Evolutionary conservation across 37 sponge, comb jelly and placozoan genomes (phyloP).

Genomic region (Cliona cf. orientalis): DNA sequence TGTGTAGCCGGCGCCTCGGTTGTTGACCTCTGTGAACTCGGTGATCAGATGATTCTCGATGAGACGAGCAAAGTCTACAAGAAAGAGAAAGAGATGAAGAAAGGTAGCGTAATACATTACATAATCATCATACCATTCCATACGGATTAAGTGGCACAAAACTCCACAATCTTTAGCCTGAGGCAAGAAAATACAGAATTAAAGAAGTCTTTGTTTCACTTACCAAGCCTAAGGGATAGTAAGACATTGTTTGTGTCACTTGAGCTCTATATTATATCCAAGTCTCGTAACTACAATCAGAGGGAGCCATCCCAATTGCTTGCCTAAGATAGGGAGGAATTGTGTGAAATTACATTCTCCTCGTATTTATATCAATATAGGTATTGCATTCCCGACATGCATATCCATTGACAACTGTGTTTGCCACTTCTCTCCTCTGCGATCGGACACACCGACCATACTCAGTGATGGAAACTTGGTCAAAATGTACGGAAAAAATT

Average conservation of each 20-base stretch:
- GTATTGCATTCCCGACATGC: slow-evolving; percentile 98
- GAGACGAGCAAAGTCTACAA: slow-evolving; percentile 94
- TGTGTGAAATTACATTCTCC: background rate
- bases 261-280: no score
- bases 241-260: no score
- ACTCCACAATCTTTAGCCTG: no score
- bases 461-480: slow-evolving; percentile 87
- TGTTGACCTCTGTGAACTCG: slow-evolving; percentile 80
- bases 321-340: background rate
- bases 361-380: slow-evolving; percentile 29
- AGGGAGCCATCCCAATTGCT: no score
- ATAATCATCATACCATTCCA: background rate
- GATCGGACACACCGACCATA: slow-evolving; percentile 71
- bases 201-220: no score
- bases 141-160: no score
- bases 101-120: slow-evolving; percentile 83
- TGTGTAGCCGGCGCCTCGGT: slow-evolving; percentile 72
- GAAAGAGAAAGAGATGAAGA: slow-evolving; percentile 98
- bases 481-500: slow-evolving; percentile 82
- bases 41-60: slow-evolving; percentile 90
- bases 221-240: no score
- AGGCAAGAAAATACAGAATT: no score
- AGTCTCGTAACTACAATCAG: no score
- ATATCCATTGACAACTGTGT: slow-evolving; percentile 94
- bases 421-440: slow-evolving; percentile 90